Base-by-base conservation (phyloP, 1,140 invertebrate genomes). In the Cydia fagiglandana region DNA sequence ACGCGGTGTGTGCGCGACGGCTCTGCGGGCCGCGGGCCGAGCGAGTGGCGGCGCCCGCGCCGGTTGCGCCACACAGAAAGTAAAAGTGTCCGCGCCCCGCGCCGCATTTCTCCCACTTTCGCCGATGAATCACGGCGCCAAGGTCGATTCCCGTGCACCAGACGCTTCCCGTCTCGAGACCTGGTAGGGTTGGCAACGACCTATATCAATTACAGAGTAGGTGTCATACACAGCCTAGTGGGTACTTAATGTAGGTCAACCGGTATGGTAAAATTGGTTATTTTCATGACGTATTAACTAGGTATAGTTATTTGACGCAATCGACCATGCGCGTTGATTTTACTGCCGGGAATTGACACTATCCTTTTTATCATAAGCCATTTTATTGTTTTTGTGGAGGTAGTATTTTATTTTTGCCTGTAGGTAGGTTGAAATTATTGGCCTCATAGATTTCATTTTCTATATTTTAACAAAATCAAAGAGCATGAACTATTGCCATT, bases 61-160 rank as follows among this genome's bases (percentile, higher is more conserved):
- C 87, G 84, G 85, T 91, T 91, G 88, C 88, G 88, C 88, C 90
- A 91, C 86, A 87, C 86, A 88, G 91, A 93, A 93, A 93, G 90
- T 93, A 93, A 93, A 93, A 93, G 91, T 93, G 86, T 92, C 84
- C 85, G 79, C 86, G 87, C 86, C 89, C 83, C 86, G 85, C 80
- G 83, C 79, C 82, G 84, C 89, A 91, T 91, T 93, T 93, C 92
- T 92, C 92, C 92, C 91, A 93, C 92, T 93, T 93, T 93, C 92
- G 91, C 89, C 84, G 86, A 86, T 92, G 91, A 92, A 89, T 92
- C 91, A 92, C 82, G 85, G 75, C 80, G 78, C 83, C 89, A 91
- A 91, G 89, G 89, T 90, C 87, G 86, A 83, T 84, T 88, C 88
- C 88, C 85, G 85, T 84, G 78, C 85, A 83, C 85, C 83, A 84